Evolutionary conservation across 2,113 vertebrate genomes (phyloP).

Genomic region (Hippocampus barbouri): DNA sequence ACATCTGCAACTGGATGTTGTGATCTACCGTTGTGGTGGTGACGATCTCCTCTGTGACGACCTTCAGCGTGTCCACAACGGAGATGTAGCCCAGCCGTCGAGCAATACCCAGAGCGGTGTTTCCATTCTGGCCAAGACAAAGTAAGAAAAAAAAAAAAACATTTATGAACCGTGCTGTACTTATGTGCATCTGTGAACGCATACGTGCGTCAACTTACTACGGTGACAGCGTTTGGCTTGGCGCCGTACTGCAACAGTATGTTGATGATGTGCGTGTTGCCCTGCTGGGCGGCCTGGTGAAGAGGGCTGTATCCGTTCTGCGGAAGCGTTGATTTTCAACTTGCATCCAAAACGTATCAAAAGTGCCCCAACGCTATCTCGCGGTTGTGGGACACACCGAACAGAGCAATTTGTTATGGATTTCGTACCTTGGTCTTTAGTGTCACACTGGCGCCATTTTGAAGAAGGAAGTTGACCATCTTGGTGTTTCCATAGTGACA

Average conservation of each 20-base stretch:
- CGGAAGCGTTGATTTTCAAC: constrained; percentile 7
- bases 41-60: constrained; percentile 93
- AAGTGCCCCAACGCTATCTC: not conserved
- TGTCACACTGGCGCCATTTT: constrained; percentile 86
- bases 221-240: constrained; percentile 89
- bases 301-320: constrained; percentile 96
- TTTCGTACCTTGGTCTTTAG: constrained; percentile 89
- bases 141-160: not conserved
- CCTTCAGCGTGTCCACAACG: constrained; percentile 94
- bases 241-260: constrained; percentile 89
- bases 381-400: not conserved
- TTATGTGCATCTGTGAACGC: not conserved
- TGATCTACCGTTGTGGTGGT: constrained; percentile 89
- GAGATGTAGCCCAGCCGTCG: constrained; percentile 96
- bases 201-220: constrained; percentile 69
- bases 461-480: constrained; percentile 96
- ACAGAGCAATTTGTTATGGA: not conserved
- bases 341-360: not conserved
- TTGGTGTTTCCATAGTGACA: constrained; percentile 97
- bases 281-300: constrained; percentile 96
- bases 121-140: constrained; percentile 82
- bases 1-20: not conserved
- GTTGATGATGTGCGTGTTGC: constrained; percentile 97
- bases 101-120: constrained; percentile 90
- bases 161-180: no score